Conservation (phyloP, 2,888 invertebrate species). For the Podabrus alpinus region DNA sequence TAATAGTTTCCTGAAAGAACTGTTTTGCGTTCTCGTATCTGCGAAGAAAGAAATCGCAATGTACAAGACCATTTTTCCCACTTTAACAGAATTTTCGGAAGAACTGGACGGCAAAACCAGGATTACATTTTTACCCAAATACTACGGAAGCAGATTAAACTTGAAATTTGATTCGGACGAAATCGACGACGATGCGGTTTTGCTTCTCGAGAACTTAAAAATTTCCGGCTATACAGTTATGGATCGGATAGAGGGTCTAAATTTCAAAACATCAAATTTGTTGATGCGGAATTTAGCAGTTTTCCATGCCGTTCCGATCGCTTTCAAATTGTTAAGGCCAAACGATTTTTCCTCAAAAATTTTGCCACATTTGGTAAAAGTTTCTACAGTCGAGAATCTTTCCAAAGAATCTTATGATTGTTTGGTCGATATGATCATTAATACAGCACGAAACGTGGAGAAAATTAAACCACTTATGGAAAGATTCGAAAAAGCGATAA, state of each 20-base stretch:
- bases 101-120: constrained; percentile 50
- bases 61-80: constrained; percentile 56
- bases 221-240: constrained; percentile 54
- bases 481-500: constrained; percentile 31
- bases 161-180: constrained; percentile 41
- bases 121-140: constrained; percentile 55
- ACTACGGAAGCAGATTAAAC: constrained; percentile 56
- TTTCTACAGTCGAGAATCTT: constrained; percentile 16
- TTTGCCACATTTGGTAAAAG: constrained; percentile 45
- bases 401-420: constrained; percentile 16
- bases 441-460: constrained; percentile 14
- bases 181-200: constrained; percentile 59
- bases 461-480: constrained; percentile 23
- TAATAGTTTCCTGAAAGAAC: constrained; percentile 54
- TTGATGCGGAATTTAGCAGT: constrained; percentile 57
- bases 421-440: constrained; percentile 19
- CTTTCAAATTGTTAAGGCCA: constrained; percentile 55
- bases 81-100: constrained; percentile 53
- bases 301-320: constrained; percentile 61
- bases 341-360: constrained; percentile 49
- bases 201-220: constrained; percentile 61
- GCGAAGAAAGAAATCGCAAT: constrained; percentile 59
- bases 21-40: constrained; percentile 58
- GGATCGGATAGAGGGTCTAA: constrained; percentile 55
- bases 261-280: constrained; percentile 54